phyloP scores from a whole-genome alignment of 2,888 invertebrate genomes.

The Fragum fragum region DNA sequence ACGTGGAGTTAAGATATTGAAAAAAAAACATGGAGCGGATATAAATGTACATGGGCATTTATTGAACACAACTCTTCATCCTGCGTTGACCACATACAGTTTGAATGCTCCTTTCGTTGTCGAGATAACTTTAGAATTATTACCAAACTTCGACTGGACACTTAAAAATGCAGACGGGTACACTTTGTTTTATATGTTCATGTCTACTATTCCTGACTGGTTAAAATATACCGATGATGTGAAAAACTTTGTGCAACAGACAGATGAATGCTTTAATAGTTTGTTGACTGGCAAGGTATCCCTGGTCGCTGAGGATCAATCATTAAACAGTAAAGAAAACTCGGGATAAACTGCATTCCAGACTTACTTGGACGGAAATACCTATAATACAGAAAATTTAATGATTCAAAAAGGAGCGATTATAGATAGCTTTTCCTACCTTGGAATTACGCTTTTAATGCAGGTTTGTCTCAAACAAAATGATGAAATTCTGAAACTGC shows the following conservation, averaged over 20 bases:
- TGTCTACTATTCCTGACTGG: conserved; percentile 27
- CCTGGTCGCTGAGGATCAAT: conserved; percentile 1
- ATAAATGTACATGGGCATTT: conserved; percentile 42
- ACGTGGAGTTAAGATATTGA: conserved; percentile 11
- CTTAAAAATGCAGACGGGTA: conserved; percentile 25
- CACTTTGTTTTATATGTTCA: conserved; percentile 45
- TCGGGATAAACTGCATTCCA: conserved; percentile 47
- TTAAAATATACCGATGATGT: conserved; percentile 8
- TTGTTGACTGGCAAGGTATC: background rate
- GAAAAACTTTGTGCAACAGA: background rate
- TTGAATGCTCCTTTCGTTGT: conserved; percentile 35
- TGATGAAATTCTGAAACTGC: conserved; percentile 32
- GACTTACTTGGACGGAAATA: conserved; percentile 37
- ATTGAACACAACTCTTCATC: conserved; percentile 44
- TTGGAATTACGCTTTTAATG: conserved; percentile 50
- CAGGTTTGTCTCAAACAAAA: conserved; percentile 19
- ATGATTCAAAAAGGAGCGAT: conserved; percentile 41
- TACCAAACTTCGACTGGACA: background rate
- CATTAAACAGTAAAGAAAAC: conserved; percentile 34
- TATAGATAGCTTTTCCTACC: conserved; percentile 21
- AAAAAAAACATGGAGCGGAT: conserved; percentile 20
- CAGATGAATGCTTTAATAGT: background rate
- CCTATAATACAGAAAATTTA: conserved; percentile 23
- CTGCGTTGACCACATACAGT: conserved; percentile 30
- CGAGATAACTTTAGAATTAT: background rate